These are phyloP conservation scores for Steinernema khuongi DNA, from an alignment of 1,140 invertebrate species.

Conservation along the genomic window DNA sequence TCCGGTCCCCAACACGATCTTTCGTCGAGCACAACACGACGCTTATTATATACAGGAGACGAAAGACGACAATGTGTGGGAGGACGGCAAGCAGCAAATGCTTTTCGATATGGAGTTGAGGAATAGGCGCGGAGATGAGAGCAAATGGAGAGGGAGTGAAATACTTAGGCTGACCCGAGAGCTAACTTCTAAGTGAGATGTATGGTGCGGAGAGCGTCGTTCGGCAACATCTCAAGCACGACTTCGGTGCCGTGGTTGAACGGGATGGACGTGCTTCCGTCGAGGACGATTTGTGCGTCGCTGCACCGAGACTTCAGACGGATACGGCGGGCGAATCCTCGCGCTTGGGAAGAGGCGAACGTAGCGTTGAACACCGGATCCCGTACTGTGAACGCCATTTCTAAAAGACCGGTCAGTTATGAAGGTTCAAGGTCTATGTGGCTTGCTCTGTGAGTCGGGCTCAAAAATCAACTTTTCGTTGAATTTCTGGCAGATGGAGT, in stretches of 20 bases:
- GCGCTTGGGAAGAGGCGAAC: conserved; percentile 54
- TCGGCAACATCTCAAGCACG: conserved; percentile 73
- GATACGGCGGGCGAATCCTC: conserved; percentile 65
- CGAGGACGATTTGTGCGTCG: conserved; percentile 88
- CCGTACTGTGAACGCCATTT: conserved; percentile 80
- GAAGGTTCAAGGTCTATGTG: neutral
- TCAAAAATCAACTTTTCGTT: conserved; percentile 53
- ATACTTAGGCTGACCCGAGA: no score
- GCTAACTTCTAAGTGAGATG: conserved; percentile 28
- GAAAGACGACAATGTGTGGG: neutral
- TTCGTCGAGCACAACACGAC: neutral
- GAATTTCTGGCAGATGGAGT: conserved; percentile 61
- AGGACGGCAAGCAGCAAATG: no score
- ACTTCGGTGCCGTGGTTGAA: conserved; percentile 90
- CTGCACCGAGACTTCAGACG: conserved; percentile 80
- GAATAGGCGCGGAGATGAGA: neutral
- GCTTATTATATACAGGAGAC: neutral
- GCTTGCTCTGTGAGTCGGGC: conserved; percentile 38
- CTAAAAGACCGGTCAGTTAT: conserved; percentile 36
- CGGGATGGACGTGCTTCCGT: conserved; percentile 84
- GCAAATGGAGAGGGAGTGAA: neutral
- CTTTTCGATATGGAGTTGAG: neutral
- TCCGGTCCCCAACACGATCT: neutral
- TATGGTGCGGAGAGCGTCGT: conserved; percentile 77
- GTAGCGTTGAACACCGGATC: conserved; percentile 72